A percentile compares a stretch with the other conserved stretches of the same genome.
Evolutionary conservation across 1,140 invertebrate genomes (phyloP).

Genomic region (Neodiprion pinetum): DNA sequence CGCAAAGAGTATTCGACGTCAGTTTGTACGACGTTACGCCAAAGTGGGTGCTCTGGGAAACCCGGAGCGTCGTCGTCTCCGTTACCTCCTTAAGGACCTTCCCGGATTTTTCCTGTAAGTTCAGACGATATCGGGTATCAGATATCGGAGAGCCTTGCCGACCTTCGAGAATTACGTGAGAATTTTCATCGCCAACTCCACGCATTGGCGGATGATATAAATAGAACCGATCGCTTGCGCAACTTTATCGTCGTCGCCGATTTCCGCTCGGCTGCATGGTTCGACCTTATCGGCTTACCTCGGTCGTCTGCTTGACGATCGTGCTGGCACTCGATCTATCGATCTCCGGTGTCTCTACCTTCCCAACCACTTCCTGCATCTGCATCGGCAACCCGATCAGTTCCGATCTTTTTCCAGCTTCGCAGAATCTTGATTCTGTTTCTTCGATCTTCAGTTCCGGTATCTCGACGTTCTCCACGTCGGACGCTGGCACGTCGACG

Average conservation of each 20-base stretch:
- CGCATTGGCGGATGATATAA: too few relatives aligned
- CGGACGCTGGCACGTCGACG: slow-evolving; percentile 2
- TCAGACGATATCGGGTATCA: too few relatives aligned
- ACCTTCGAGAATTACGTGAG: too few relatives aligned
- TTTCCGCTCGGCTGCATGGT: too few relatives aligned
- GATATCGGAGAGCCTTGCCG: too few relatives aligned
- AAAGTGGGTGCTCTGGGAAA: slow-evolving; percentile 62
- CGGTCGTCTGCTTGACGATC: slow-evolving; percentile 25
- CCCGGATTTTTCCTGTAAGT: slow-evolving; percentile 49
- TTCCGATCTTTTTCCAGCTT: background rate
- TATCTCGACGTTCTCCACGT: slow-evolving; percentile 11
- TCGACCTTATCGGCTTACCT: slow-evolving; percentile 22
- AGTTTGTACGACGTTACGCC: slow-evolving; percentile 64
- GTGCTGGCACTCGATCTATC: slow-evolving; percentile 22
- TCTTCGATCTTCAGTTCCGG: background rate
- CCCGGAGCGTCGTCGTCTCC: slow-evolving; percentile 64
- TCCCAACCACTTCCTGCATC: background rate
- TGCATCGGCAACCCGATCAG: background rate
- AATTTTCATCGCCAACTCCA: too few relatives aligned
- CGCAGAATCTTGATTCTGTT: background rate
- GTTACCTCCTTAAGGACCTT: slow-evolving; percentile 64
- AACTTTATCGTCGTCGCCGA: too few relatives aligned
- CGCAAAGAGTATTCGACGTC: slow-evolving; percentile 58
- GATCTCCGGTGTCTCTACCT: slow-evolving; percentile 7
- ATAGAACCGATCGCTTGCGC: too few relatives aligned